phyloP scores from a whole-genome alignment of 2,113 vertebrate genomes.

The Oreochromis niloticus region DNA sequence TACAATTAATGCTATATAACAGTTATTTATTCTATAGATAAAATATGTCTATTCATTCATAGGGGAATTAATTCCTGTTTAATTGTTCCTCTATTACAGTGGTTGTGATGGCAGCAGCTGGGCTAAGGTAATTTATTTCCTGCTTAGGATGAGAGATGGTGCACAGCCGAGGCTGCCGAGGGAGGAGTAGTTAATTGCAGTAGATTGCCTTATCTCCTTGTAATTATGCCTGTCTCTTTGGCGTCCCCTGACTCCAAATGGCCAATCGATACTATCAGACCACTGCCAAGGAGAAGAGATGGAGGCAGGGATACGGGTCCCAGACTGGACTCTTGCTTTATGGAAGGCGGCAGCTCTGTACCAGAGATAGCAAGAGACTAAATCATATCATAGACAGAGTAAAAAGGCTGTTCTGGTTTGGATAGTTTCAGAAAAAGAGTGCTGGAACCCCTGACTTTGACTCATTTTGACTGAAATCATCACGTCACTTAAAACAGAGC shows the following conservation, averaged over 20 bases:
- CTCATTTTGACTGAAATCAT: not conserved
- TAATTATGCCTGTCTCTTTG: conserved; percentile 68
- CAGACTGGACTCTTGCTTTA: conserved; percentile 4
- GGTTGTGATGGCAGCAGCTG: conserved; percentile 38
- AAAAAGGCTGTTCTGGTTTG: not conserved
- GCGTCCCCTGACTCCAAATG: conserved; percentile 63
- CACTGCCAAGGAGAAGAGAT: conserved; percentile 26
- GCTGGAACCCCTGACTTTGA: not conserved
- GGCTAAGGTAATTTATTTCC: conserved; percentile 79
- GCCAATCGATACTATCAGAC: conserved; percentile 66
- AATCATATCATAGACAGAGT: not conserved
- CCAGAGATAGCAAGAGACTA: conserved; percentile 5
- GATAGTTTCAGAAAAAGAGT: not conserved
- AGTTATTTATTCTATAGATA: conserved; percentile 73
- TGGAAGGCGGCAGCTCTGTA: not conserved
- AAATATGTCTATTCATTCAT: conserved; percentile 81
- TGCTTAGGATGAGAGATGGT: conserved; percentile 62
- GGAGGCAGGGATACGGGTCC: conserved; percentile 30
- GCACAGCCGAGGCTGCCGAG: conserved; percentile 48
- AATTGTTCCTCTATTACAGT: conserved; percentile 89
- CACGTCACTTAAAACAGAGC: not conserved
- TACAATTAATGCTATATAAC: conserved; percentile 80
- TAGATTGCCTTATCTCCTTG: conserved; percentile 78
- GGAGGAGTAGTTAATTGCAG: conserved; percentile 79
- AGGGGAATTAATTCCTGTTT: conserved; percentile 85